A percentile compares a stretch with the other conserved stretches of the same genome.
Conservation (phyloP, 2,113 vertebrate species). For the Rhinolophus sinicus region DNA sequence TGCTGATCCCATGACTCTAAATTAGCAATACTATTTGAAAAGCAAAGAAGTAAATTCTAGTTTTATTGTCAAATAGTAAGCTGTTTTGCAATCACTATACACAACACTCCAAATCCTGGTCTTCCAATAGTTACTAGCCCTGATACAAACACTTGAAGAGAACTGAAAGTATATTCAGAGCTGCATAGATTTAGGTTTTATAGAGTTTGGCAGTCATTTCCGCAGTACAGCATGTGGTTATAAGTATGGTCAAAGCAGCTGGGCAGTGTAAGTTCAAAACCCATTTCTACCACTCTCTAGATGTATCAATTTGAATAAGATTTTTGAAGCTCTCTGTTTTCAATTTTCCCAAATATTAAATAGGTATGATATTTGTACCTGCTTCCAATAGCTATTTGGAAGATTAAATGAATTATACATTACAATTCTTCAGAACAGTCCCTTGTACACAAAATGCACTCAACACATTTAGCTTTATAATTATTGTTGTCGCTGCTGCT, state of each 20-base stretch:
- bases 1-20: neutral
- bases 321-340: neutral
- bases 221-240: neutral
- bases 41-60: neutral
- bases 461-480: neutral
- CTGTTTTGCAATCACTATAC: neutral
- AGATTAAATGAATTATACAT: neutral
- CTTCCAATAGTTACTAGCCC: neutral
- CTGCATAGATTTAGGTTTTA: neutral
- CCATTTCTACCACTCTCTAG: neutral
- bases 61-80: slow-evolving; percentile 26
- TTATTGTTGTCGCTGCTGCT: neutral
- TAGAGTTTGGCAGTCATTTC: neutral
- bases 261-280: neutral
- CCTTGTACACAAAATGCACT: neutral
- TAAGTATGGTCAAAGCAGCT: neutral
- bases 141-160: neutral
- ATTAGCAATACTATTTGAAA: neutral
- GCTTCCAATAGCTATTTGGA: neutral
- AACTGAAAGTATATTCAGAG: neutral
- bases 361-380: neutral
- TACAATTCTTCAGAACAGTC: neutral
- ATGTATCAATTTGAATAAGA: neutral
- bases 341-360: neutral
- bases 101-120: neutral